Evolutionary conservation across 2,888 invertebrate genomes (phyloP), one percentile per base, ranked within the genome.

Genomic region (Kryphioiulus occultus): DNA sequence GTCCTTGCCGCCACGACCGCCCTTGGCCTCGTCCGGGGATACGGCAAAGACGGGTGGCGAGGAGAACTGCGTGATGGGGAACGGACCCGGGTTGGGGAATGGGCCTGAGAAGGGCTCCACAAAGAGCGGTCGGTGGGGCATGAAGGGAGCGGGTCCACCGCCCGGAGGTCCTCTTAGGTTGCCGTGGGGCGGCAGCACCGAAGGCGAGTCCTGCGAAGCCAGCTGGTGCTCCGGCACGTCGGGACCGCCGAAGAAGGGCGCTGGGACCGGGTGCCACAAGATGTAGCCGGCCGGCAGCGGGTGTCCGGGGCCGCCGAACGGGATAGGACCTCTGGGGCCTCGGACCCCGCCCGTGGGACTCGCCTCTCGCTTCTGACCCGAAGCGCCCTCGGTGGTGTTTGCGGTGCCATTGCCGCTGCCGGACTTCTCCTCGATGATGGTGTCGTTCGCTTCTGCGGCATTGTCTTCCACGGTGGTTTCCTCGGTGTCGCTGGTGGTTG

Each of bases 251-350:
- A 35, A 32, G 39, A 68, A 85, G 15, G 42, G 35, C 4, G 85
- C 59, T 17, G 87, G 87, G 30, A 87, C 87, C 4, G 87, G 87
- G 53, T 87, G 87, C 87, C 87, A 87, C 26, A 87, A 17, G 42
- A 87, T 87, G 68, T 87, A 87, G 17, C 87, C 87, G 12, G 87
- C 87, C 22, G 87, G 87, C 5, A 87, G n/a, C 22, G 87, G 87
- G 1, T 26, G 87, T 1, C 59, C 59, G 10, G 35, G 35, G 9
- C 47, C 30, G 53, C 17, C n/a, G 86, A 47, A 59, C 1, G 59
- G 30, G 3, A 17, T 12, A 9, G 44, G 59, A 9, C 53, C 86
- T 17, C 30, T 3, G 17, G 59, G 68, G 35, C 68, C 68, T 7
- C 59, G 32, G 26, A 7, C 9, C 0, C 42, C 22, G 0, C 39